Conservation (phyloP, 2,797 vertebrate species). For the Danio jaintianensis region DNA sequence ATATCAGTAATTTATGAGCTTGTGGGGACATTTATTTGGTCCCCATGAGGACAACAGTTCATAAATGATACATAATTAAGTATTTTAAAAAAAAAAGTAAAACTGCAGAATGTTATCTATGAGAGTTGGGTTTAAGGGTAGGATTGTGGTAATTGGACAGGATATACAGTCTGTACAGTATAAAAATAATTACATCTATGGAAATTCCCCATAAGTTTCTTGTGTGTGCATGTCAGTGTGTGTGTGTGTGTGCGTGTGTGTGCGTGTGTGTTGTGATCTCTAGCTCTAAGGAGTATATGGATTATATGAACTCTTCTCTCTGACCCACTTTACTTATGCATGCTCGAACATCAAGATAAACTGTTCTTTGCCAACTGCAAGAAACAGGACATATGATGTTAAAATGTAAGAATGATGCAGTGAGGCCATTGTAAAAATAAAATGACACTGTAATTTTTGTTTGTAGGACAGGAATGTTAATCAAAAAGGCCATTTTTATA, state of each 20-base stretch:
- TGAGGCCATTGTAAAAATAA: background rate
- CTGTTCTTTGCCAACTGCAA: conserved; percentile 7
- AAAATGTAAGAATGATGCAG: too few species aligned
- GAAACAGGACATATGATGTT: conserved; percentile 23
- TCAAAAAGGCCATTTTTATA: background rate
- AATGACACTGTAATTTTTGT: background rate
- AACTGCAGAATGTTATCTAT: too few species aligned
- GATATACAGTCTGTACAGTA: too few species aligned
- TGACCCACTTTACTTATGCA: conserved; percentile 56
- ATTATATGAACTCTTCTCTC: conserved; percentile 24
- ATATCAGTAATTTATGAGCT: too few species aligned
- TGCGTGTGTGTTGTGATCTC: background rate
- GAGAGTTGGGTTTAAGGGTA: too few species aligned
- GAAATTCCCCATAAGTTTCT: too few species aligned
- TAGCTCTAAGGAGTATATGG: conserved; percentile 7
- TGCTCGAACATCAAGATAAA: conserved; percentile 54
- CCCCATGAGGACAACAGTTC: too few species aligned
- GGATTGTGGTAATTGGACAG: too few species aligned
- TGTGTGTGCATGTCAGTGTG: background rate
- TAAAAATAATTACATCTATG: too few species aligned
- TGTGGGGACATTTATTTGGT: too few species aligned
- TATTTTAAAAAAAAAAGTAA: too few species aligned
- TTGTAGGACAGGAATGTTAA: background rate
- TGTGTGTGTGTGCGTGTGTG: background rate
- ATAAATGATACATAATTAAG: too few species aligned